These are phyloP conservation scores for Lanius ludovicianus DNA, from an alignment of 2,113 vertebrate genomes.

Conservation along the genomic window DNA sequence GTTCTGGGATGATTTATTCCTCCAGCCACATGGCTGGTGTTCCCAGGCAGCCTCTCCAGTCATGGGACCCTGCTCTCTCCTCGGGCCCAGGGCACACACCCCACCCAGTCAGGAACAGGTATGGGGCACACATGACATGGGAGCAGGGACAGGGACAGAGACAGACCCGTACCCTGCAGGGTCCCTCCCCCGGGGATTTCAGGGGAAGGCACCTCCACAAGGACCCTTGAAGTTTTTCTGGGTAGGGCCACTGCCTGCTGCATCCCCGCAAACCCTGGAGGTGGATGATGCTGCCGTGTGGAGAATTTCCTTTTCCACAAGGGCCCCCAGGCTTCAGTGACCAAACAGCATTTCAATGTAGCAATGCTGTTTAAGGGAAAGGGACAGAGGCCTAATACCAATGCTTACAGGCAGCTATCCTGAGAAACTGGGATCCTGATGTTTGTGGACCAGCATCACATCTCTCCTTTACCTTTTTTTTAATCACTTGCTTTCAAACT, in stretches of 20 bases:
- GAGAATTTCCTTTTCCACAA: not conserved
- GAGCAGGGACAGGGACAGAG: no score
- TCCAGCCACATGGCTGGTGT: no score
- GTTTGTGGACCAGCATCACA: not conserved
- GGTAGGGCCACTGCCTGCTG: not conserved
- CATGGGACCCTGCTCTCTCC: no score
- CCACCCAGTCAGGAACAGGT: no score
- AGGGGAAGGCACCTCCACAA: no score
- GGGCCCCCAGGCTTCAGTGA: not conserved
- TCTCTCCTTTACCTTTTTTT: not conserved
- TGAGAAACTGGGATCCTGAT: not conserved
- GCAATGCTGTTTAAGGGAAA: not conserved
- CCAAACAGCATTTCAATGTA: not conserved
- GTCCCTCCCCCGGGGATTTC: no score
- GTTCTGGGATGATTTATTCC: no score
- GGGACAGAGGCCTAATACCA: not conserved
- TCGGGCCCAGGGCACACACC: no score
- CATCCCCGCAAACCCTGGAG: not conserved
- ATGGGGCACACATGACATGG: no score
- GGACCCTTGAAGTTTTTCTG: not conserved
- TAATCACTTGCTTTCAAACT: not conserved
- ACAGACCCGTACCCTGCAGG: no score
- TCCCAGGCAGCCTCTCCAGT: no score
- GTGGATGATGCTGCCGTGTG: not conserved
- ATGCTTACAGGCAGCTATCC: not conserved